phyloP scores from a whole-genome alignment of 2,797 vertebrate species.

The Arctocebus calabarensis region DNA sequence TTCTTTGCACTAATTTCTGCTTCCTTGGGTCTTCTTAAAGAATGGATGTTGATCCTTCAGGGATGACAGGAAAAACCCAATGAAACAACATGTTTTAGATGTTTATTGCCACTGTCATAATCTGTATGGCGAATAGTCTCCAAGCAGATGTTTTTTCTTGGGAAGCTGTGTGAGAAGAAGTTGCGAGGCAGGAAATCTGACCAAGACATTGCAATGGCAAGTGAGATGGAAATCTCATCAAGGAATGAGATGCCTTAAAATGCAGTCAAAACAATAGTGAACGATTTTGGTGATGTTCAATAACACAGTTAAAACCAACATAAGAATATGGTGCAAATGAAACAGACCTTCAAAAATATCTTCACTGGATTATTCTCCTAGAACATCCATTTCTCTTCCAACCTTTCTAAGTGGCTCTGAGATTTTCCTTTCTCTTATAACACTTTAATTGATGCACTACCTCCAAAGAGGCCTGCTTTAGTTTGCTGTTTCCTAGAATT shows the following conservation, averaged over 20 bases:
- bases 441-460: background rate
- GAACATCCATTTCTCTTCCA: background rate
- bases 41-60: background rate
- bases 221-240: background rate
- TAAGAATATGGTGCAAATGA: background rate
- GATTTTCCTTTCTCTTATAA: background rate
- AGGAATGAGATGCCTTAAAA: background rate
- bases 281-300: background rate
- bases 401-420: background rate
- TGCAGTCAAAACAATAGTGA: background rate
- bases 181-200: background rate
- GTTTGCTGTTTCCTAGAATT: constrained; percentile 63
- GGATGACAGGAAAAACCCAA: background rate
- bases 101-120: background rate
- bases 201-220: background rate
- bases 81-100: background rate
- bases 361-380: background rate
- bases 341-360: background rate
- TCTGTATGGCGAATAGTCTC: background rate
- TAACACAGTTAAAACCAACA: background rate
- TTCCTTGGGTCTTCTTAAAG: background rate
- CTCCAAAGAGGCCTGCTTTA: constrained; percentile 33
- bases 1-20: background rate
- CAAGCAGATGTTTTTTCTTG: background rate
- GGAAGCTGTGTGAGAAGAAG: background rate